A percentile compares a stretch with the other conserved stretches of the same genome.
Conservation (phyloP, 2,888 invertebrate genomes). For the Nymphalis urticae region DNA sequence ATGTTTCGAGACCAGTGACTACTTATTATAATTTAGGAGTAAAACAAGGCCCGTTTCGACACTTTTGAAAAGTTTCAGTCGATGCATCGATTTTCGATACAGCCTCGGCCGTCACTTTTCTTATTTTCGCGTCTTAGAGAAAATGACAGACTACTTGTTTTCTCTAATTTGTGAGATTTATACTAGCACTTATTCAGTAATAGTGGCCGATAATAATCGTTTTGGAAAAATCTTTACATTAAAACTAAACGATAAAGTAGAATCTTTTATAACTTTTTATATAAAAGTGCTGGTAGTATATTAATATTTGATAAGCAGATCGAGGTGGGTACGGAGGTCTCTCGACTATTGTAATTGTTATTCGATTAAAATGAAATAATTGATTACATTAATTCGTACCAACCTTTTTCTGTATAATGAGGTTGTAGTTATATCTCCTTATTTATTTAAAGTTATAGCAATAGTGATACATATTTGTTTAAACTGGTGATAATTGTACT, state of each 20-base stretch:
- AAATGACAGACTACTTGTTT: conserved; percentile 74
- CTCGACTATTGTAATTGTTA: conserved; percentile 64
- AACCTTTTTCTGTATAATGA: conserved; percentile 68
- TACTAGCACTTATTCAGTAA: conserved; percentile 72
- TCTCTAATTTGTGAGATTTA: conserved; percentile 68
- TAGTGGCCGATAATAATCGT: conserved; percentile 66
- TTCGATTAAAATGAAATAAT: conserved; percentile 50
- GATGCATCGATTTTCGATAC: conserved; percentile 49
- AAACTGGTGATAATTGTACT: conserved; percentile 52
- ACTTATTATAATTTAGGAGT: conserved; percentile 76
- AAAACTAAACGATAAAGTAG: conserved; percentile 62
- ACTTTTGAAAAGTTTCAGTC: conserved; percentile 67
- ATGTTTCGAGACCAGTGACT: conserved; percentile 82
- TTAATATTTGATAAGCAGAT: conserved; percentile 58
- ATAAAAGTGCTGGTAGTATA: conserved; percentile 76
- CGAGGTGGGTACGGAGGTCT: conserved; percentile 75
- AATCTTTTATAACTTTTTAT: conserved; percentile 80
- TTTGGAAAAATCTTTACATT: conserved; percentile 74
- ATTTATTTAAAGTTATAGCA: conserved; percentile 80
- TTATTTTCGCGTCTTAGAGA: conserved; percentile 66
- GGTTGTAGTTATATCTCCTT: conserved; percentile 78
- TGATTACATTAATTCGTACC: conserved; percentile 78
- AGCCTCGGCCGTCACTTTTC: conserved; percentile 72
- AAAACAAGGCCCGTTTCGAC: conserved; percentile 63
- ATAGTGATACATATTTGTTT: conserved; percentile 62